Base-by-base conservation (phyloP, 2,888 invertebrate genomes). In the Rhamphomyia laevipes region DNA sequence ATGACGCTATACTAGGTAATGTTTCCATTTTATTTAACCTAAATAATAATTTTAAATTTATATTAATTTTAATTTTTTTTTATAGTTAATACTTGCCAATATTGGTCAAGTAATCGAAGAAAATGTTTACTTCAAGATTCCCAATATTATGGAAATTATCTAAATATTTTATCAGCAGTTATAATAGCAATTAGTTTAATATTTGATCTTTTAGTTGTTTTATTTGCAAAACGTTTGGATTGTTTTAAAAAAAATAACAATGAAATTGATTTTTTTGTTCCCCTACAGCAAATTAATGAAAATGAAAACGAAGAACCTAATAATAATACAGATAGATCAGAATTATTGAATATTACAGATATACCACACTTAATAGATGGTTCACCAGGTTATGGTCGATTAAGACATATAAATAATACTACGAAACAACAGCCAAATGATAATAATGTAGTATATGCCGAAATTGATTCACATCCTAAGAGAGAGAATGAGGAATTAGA, bases 1-100 rank as follows among this genome's bases (percentile, higher is more conserved):
- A 82, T 58, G 75, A 79, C 45, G 61, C 68, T 9, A 72, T 83
- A 16, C 74, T 78, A 35, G 73, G 78, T 77, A 64, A 64, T n/a
- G n/a, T n/a, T n/a, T n/a, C n/a, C n/a, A n/a, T n/a, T n/a, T 65
- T 58, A 12, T 12, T 42, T 17, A 12, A 17, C 9, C 11, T 27
- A 23, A 6, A 23, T 41, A 16, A 9, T 31, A 3, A 27, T 16
- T n/a, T 37, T 21, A 12, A 18, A 21, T 12, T 18, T 10, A 38
- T 37, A 21, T 4, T 21, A 21, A 21, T 21, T 21, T 37, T 18
- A n/a, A 45, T 45, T 17, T 38, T 38, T 27, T 15, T 35, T 56
- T 54, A 4, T 44, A 73, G 69, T 68, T 46, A 52, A 60, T 35
- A 72, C 73, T 2, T 77, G 77, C 49, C 63, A 68, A 37, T 72